These are phyloP conservation scores for Gymnoscopelus braueri DNA, from an alignment of 2,797 vertebrate species.

Conservation along the genomic window DNA sequence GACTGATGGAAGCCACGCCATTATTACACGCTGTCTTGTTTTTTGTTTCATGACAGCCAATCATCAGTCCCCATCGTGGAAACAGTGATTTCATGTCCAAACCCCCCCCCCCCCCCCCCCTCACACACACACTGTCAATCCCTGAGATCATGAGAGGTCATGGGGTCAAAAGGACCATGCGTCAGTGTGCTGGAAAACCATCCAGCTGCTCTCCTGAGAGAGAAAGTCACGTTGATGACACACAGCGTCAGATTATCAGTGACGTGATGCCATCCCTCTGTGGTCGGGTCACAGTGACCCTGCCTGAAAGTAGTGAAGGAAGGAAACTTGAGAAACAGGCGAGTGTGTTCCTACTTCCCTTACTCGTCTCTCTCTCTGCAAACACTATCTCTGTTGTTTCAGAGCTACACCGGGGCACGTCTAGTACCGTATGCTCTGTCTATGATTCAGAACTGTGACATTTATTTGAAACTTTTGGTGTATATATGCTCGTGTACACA, in stretches of 20 bases:
- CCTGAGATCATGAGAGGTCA: constrained; percentile 13
- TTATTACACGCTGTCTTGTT: background rate
- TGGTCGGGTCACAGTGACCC: constrained; percentile 4
- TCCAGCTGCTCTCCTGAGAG: constrained; percentile 18
- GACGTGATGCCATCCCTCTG: constrained; percentile 17
- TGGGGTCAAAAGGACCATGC: constrained; percentile 57
- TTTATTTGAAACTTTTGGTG: too few relatives aligned
- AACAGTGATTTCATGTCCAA: constrained; percentile 21
- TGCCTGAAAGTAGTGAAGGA: constrained; percentile 18
- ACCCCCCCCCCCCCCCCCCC: too few relatives aligned
- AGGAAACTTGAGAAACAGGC: background rate
- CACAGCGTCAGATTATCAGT: constrained; percentile 58
- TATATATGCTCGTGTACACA: too few relatives aligned
- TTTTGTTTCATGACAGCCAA: background rate
- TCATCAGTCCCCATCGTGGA: background rate
- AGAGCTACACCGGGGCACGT: too few relatives aligned
- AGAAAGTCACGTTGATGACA: constrained; percentile 41
- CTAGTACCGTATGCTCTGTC: too few relatives aligned
- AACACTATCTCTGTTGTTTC: too few relatives aligned
- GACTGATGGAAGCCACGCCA: too few relatives aligned
- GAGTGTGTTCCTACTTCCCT: background rate
- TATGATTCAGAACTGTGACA: too few relatives aligned
- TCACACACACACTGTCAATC: background rate
- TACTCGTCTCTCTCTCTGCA: background rate
- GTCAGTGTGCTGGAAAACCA: constrained; percentile 8